Evolutionary conservation across 2,797 vertebrate species (phyloP).

Genomic region (Schizopygopsis pylzovi): DNA sequence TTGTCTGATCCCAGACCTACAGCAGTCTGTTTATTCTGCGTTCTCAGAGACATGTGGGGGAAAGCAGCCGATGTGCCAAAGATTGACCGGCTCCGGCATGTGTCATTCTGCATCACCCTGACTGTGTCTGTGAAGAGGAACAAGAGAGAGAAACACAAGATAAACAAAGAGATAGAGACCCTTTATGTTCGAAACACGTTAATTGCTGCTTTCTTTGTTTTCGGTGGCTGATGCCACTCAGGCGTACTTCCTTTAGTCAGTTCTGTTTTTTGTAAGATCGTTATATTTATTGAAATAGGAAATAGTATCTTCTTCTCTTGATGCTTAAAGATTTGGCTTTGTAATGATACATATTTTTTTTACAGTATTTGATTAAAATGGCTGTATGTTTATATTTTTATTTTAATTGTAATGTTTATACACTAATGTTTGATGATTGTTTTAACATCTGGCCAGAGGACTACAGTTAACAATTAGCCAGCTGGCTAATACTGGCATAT

Average conservation of each 20-base stretch:
- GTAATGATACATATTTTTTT: background rate
- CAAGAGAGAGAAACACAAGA: conserved; percentile 6
- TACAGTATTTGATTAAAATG: too few relatives aligned
- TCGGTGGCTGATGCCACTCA: background rate
- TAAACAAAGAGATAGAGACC: conserved; percentile 12
- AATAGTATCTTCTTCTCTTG: background rate
- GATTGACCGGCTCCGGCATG: conserved; percentile 72
- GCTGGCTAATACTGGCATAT: too few relatives aligned
- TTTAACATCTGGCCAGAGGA: too few relatives aligned
- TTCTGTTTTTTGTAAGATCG: background rate
- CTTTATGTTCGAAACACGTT: background rate
- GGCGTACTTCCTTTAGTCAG: background rate
- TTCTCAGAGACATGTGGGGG: conserved; percentile 68
- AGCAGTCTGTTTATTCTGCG: conserved; percentile 89
- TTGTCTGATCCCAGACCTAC: conserved; percentile 86
- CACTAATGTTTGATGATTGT: too few relatives aligned
- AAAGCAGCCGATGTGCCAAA: conserved; percentile 62
- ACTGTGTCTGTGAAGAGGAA: background rate
- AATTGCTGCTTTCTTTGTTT: background rate
- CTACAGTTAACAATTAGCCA: too few relatives aligned
- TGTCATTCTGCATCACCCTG: conserved; percentile 26
- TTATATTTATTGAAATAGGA: background rate
- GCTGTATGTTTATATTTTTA: too few relatives aligned
- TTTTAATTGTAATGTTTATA: too few relatives aligned
- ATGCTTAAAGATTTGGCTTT: background rate